Base-by-base conservation (phyloP, 2,113 vertebrate species). In the Alligator sinensis region DNA sequence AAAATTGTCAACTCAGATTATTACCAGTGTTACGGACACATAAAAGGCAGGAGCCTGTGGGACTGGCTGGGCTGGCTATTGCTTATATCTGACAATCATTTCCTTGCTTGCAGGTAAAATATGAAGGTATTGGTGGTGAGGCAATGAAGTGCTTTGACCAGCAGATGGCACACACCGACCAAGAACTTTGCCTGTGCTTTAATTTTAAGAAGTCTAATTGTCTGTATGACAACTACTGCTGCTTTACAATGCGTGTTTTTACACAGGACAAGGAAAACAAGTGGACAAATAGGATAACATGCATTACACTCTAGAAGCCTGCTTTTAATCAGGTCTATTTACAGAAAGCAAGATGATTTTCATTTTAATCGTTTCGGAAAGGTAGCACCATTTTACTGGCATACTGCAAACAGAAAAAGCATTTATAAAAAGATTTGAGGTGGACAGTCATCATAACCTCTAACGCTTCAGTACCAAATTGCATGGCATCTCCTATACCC, bases 131-230 rank as follows among this genome's bases (percentile, higher is more conserved):
- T 8, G 30, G 58, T n/a, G 55, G 8, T 30, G 19, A 60, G 28
- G 88, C 92, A 90, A 61, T 22, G 3, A 11, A 38, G 63, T 54
- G 1, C 76, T 2, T 74, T 0, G 58, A 5, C 96, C 97, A 76
- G 92, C 13, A 97, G 97, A 24, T 80, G 96, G 95, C 83, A 93
- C 0, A 11, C 62, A 5, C 3, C 84, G 25, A 22, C 64, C 34
- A 3, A 22, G 13, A 47, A 72, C 13, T 8, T 59, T 1, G 6
- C 28, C 64, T 13, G 1, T 1, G 2, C 38, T 80, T 18, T 24
- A 3, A 0, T 59, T 77, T 5, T 3, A 0, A 59, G 28, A 63
- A 5, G 17, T 6, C 11, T 0, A n/a, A 21, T 0, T 2, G 16
- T 64, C 57, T 18, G 19, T 0, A 62, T 25, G 17, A 19, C 38